Conservation (phyloP, 2,888 invertebrate genomes). For the Caenorhabditis angaria region DNA sequence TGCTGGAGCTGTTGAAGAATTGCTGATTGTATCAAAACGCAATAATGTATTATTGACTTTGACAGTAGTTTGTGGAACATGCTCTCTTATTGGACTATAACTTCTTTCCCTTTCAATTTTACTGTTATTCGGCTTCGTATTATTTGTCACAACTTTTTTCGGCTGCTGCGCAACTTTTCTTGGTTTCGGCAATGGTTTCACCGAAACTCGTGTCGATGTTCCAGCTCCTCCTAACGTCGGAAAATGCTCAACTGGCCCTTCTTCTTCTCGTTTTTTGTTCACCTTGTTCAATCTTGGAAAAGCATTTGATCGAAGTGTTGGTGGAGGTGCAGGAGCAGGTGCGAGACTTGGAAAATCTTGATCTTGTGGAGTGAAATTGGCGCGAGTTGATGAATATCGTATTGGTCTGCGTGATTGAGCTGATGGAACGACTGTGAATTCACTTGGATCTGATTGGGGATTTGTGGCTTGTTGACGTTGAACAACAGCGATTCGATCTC, state of each 20-base stretch:
- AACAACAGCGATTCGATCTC: slow-evolving; percentile 7
- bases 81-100: slow-evolving; percentile 12
- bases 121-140: not conserved
- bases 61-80: slow-evolving; percentile 29
- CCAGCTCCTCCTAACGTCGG: slow-evolving; percentile 38
- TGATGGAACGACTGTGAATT: slow-evolving; percentile 56
- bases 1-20: slow-evolving; percentile 7
- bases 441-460: slow-evolving; percentile 20
- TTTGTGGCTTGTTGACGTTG: not conserved
- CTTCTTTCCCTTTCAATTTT: slow-evolving; percentile 17
- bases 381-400: slow-evolving; percentile 3
- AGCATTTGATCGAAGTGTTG: slow-evolving; percentile 34
- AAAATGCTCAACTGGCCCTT: slow-evolving; percentile 38
- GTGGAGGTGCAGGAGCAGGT: slow-evolving; percentile 22
- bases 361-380: slow-evolving; percentile 16
- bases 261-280: slow-evolving; percentile 15
- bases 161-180: slow-evolving; percentile 22
- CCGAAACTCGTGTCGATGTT: slow-evolving; percentile 21
- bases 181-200: slow-evolving; percentile 17
- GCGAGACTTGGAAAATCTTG: slow-evolving; percentile 52
- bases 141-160: slow-evolving; percentile 11
- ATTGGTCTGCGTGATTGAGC: slow-evolving; percentile 45
- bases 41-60: slow-evolving; percentile 32
- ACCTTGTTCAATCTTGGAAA: slow-evolving; percentile 52
- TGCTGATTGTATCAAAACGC: slow-evolving; percentile 34